A percentile compares a stretch with the other conserved stretches of the same genome.
Evolutionary conservation across 53 echinoderm and acorn worm genomes (phyloP).

Genomic region (Zoroaster sp.): DNA sequence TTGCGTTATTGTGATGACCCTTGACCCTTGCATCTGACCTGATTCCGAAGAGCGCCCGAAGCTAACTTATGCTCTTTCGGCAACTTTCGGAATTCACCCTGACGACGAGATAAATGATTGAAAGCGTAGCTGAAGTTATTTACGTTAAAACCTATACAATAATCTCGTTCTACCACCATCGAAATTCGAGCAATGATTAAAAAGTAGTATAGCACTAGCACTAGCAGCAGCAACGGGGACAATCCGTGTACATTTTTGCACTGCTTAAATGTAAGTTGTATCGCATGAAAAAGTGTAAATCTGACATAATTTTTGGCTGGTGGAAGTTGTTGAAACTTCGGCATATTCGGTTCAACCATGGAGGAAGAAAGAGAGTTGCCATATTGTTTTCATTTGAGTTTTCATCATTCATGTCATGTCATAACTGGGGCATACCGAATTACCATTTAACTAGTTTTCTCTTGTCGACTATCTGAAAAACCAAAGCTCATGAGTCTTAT

Average conservation of each 20-base stretch:
- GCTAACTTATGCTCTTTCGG: constrained; percentile 10
- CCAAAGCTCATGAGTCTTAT: too few relatives aligned
- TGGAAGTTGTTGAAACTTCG: not conserved
- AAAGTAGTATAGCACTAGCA: not conserved
- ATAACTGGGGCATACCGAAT: too few relatives aligned
- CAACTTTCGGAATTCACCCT: constrained; percentile 74
- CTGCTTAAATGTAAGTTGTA: constrained; percentile 16
- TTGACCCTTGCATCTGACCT: not conserved
- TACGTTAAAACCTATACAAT: not conserved
- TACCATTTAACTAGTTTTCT: too few relatives aligned
- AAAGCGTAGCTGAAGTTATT: not conserved
- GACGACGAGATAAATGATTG: constrained; percentile 66
- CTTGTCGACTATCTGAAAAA: too few relatives aligned
- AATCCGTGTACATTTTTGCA: not conserved
- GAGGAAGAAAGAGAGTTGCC: not conserved
- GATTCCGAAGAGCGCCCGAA: constrained; percentile 9
- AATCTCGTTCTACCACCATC: not conserved
- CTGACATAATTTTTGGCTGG: too few relatives aligned
- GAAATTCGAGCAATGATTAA: not conserved
- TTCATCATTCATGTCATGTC: too few relatives aligned
- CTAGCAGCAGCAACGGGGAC: not conserved
- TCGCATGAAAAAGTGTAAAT: not conserved
- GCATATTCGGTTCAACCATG: not conserved
- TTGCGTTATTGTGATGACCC: constrained; percentile 9
- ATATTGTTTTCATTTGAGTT: not conserved